Conservation (phyloP, 2,797 vertebrate species). For the Sebastes trivittatus region DNA sequence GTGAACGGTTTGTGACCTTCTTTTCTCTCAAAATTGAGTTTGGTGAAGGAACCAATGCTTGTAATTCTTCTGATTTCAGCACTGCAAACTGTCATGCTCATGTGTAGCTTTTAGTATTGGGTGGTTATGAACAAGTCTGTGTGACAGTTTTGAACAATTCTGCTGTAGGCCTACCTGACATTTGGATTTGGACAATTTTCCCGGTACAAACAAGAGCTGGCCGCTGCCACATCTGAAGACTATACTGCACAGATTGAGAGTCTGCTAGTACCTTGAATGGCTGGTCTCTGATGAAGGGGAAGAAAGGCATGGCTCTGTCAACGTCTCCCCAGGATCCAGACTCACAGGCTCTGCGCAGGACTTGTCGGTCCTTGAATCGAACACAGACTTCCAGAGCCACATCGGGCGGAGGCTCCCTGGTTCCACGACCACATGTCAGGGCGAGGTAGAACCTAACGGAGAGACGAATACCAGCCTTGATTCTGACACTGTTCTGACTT, state of each 20-base stretch:
- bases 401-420: slow-evolving; percentile 84
- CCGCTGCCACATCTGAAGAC: neutral
- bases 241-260: neutral
- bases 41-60: neutral
- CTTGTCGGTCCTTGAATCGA: slow-evolving; percentile 88
- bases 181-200: neutral
- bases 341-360: slow-evolving; percentile 89
- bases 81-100: too few species aligned
- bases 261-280: slow-evolving; percentile 87
- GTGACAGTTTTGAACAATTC: neutral
- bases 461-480: rapidly evolving
- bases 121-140: too few species aligned
- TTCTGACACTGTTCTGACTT: neutral
- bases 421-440: slow-evolving; percentile 88
- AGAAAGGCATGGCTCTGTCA: slow-evolving; percentile 87
- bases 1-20: neutral
- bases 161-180: neutral
- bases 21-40: neutral
- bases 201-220: neutral
- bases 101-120: too few species aligned
- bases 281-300: slow-evolving; percentile 94
- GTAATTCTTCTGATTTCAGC: neutral
- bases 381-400: slow-evolving; percentile 93
- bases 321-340: slow-evolving; percentile 88
- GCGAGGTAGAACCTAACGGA: slow-evolving; percentile 89